phyloP scores from a whole-genome alignment of 2,888 invertebrate species.

The Cephus nigrinus region DNA sequence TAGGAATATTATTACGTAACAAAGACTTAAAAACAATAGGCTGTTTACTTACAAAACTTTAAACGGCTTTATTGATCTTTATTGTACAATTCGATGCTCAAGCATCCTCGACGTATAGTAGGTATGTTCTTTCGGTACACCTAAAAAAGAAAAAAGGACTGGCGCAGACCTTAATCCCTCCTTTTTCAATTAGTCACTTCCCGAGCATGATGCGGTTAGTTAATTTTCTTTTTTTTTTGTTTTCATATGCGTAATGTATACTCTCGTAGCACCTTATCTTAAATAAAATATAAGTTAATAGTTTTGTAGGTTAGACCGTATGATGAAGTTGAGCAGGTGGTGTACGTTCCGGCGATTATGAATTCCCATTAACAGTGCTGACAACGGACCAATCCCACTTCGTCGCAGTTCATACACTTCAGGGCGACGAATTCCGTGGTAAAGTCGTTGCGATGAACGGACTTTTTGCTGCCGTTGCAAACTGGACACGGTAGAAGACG shows the following conservation, averaged over 20 bases:
- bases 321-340: slow-evolving; percentile 21
- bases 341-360: slow-evolving; percentile 11
- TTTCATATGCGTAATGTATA: slow-evolving; percentile 25
- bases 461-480: slow-evolving; percentile 97
- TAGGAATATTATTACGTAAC: too few species aligned
- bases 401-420: slow-evolving; percentile 95
- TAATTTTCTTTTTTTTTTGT: slow-evolving; percentile 9
- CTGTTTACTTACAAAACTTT: slow-evolving; percentile 27
- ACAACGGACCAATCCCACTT: slow-evolving; percentile 92
- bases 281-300: slow-evolving; percentile 33
- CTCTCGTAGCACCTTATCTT: slow-evolving; percentile 48
- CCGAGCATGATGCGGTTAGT: slow-evolving; percentile 17
- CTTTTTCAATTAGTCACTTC: slow-evolving; percentile 18
- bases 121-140: slow-evolving; percentile 9
- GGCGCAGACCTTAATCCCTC: slow-evolving; percentile 14
- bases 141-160: slow-evolving; percentile 12
- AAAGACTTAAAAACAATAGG: too few species aligned
- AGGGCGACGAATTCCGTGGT: slow-evolving; percentile 93
- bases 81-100: slow-evolving; percentile 35
- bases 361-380: slow-evolving; percentile 75
- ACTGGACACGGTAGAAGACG: slow-evolving; percentile 89
- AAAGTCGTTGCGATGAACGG: slow-evolving; percentile 92
- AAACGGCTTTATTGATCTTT: slow-evolving; percentile 40
- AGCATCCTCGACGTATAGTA: background rate
- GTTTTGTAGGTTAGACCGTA: slow-evolving; percentile 8